Evolutionary conservation across 2,888 invertebrate genomes (phyloP).

Genomic region (Masnerella sp.): DNA sequence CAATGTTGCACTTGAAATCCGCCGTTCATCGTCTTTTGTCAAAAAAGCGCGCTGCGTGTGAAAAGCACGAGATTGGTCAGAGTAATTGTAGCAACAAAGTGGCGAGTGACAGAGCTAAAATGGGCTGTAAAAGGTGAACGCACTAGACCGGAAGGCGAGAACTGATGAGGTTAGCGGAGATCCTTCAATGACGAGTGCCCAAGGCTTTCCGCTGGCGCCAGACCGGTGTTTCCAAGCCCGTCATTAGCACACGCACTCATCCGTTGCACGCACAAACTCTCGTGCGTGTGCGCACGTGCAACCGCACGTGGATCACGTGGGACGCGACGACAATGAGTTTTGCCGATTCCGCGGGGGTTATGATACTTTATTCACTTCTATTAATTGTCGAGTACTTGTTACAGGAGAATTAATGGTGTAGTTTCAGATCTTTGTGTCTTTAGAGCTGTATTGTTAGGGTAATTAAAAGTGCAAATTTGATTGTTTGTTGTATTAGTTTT

Average conservation of each 20-base stretch:
- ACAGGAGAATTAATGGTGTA: slow-evolving; percentile 12
- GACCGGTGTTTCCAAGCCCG: slow-evolving; percentile 70
- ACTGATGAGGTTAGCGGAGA: slow-evolving; percentile 57
- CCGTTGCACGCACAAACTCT: slow-evolving; percentile 69
- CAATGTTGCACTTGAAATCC: no score
- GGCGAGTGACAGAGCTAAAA: slow-evolving; percentile 22
- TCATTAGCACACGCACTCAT: slow-evolving; percentile 73
- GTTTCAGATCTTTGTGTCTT: no score
- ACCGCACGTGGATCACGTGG: slow-evolving; percentile 67
- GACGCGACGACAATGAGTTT: slow-evolving; percentile 65
- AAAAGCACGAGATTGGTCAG: no score
- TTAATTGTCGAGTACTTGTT: slow-evolving; percentile 22
- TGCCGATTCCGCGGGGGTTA: slow-evolving; percentile 39
- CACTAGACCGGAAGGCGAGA: slow-evolving; percentile 59
- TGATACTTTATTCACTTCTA: slow-evolving; percentile 2
- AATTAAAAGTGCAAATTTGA: no score
- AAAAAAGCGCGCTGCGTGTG: not conserved
- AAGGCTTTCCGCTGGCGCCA: slow-evolving; percentile 70
- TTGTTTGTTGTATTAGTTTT: no score
- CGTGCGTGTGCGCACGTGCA: slow-evolving; percentile 70
- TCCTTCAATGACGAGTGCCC: slow-evolving; percentile 62
- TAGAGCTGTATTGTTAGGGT: no score
- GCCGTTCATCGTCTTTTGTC: no score
- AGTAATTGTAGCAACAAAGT: slow-evolving; percentile 21
- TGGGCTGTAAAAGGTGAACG: slow-evolving; percentile 46